These are phyloP conservation scores for Gortyna flavago DNA, from an alignment of 2,888 invertebrate genomes.

Conservation along the genomic window DNA sequence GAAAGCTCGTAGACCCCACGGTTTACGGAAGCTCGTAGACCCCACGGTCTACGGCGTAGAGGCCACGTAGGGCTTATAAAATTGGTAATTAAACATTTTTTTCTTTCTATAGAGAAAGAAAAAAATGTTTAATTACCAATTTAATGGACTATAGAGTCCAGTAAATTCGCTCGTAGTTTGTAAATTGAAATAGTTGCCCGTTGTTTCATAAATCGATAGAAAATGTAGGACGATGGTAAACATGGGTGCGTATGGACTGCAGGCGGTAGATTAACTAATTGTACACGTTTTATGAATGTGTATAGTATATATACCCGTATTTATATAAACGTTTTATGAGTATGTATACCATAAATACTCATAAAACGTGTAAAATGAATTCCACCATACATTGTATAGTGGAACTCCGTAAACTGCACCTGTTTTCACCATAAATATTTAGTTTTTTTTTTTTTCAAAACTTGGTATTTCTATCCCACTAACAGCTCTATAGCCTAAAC, in stretches of 20 bases:
- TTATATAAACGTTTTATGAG: constrained; percentile 20
- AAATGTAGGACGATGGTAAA: constrained; percentile 49
- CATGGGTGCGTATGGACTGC: constrained; percentile 41
- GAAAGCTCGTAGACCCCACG: constrained; percentile 3
- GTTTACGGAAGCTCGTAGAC: constrained; percentile 20
- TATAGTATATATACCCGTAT: too few relatives aligned
- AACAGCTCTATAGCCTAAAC: not conserved
- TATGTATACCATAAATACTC: not conserved
- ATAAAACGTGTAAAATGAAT: constrained; percentile 25
- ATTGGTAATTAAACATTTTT: not conserved
- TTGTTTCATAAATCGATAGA: constrained; percentile 51
- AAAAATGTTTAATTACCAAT: too few relatives aligned
- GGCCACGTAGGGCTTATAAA: not conserved
- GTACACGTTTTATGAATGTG: constrained; percentile 10
- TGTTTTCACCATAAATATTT: not conserved
- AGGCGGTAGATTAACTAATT: constrained; percentile 59
- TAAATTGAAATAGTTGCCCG: constrained; percentile 12
- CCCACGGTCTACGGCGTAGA: constrained; percentile 22
- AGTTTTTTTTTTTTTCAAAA: not conserved
- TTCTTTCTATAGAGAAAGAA: too few relatives aligned
- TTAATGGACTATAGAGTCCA: too few relatives aligned
- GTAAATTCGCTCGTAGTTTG: not conserved
- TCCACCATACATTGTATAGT: constrained; percentile 22
- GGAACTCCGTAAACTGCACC: not conserved
- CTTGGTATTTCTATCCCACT: not conserved